Evolutionary conservation across 92 coral and sea anemone species (phyloP).

Genomic region (Phymanthus crucifer): DNA sequence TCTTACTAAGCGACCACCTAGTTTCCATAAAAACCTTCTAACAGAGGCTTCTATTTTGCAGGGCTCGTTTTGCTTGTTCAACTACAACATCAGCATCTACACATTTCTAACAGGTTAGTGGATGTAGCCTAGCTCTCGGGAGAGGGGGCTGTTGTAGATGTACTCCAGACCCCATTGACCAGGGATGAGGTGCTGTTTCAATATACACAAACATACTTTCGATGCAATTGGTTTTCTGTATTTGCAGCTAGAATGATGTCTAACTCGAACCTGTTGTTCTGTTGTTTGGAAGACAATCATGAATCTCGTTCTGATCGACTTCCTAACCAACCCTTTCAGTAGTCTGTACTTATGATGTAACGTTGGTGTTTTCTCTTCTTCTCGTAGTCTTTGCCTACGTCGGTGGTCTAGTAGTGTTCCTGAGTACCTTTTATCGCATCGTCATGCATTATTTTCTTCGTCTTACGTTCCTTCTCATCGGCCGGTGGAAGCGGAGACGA

Average conservation of each 20-base stretch:
- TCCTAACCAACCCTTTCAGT: too few relatives aligned
- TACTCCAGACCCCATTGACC: too few relatives aligned
- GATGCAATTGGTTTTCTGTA: too few relatives aligned
- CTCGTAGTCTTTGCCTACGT: conserved; percentile 86
- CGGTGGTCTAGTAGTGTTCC: conserved; percentile 91
- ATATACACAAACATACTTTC: too few relatives aligned
- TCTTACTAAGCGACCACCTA: not conserved
- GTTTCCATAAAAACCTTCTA: not conserved
- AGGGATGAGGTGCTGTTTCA: too few relatives aligned
- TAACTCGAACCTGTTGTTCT: too few relatives aligned
- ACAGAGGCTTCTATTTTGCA: conserved; percentile 7
- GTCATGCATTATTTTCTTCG: conserved; percentile 80
- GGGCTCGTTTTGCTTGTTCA: conserved; percentile 93
- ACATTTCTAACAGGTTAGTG: conserved; percentile 81
- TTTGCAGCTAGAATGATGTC: too few relatives aligned
- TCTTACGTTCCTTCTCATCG: conserved; percentile 42
- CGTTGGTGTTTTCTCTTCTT: not conserved
- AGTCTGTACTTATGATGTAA: too few relatives aligned
- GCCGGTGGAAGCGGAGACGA: conserved; percentile 55
- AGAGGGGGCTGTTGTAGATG: too few relatives aligned
- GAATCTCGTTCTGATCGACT: too few relatives aligned
- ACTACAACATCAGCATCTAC: conserved; percentile 91
- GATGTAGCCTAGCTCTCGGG: not conserved
- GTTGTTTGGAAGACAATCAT: too few relatives aligned
- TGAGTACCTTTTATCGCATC: conserved; percentile 82